These are phyloP conservation scores for Hanleya hanleyi DNA, from an alignment of 2,888 invertebrate species.

Conservation along the genomic window DNA sequence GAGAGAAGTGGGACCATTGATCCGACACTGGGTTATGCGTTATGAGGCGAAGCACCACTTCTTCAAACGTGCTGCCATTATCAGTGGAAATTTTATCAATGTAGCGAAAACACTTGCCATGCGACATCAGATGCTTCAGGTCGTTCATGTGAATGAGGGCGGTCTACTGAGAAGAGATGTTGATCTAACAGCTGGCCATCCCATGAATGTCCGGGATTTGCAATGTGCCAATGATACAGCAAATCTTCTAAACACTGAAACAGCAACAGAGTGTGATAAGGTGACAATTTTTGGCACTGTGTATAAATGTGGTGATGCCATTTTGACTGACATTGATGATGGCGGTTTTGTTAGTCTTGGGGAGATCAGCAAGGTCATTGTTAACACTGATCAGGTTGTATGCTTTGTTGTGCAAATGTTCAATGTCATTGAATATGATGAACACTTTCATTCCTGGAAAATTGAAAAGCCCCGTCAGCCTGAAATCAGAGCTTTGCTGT, in stretches of 20 bases:
- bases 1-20: background rate
- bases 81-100: background rate
- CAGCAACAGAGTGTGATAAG: background rate
- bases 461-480: background rate
- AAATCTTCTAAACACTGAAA: background rate
- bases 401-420: background rate
- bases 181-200: background rate
- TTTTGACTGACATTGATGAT: background rate
- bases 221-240: background rate
- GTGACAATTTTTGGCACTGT: background rate
- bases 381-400: background rate
- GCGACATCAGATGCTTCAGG: background rate
- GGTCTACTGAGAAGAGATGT: background rate
- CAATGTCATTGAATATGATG: background rate
- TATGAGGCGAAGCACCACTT: background rate
- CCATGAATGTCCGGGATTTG: background rate
- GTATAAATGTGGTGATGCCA: background rate
- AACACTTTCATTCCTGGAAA: background rate
- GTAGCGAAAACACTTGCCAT: background rate
- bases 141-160: background rate
- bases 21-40: slow-evolving; percentile 7
- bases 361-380: background rate
- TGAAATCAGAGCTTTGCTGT: background rate
- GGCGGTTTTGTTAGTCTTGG: background rate
- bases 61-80: background rate